Evolutionary conservation across 2,888 invertebrate species (phyloP).

Genomic region (Drosophila prolongata): DNA sequence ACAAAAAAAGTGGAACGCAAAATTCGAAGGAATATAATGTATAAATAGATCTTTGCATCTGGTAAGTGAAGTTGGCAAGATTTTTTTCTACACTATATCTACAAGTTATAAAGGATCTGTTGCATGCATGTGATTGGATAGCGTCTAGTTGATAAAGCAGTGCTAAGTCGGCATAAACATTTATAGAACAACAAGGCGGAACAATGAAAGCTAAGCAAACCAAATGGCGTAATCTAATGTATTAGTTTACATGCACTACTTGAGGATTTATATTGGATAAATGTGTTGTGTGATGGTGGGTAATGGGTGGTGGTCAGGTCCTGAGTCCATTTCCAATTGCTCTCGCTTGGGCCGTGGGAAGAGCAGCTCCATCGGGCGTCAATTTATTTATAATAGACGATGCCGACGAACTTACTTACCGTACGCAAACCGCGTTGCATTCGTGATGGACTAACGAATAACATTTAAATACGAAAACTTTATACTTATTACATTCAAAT

Average conservation of each 20-base stretch:
- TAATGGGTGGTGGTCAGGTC: constrained; percentile 31
- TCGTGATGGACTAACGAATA: constrained; percentile 17
- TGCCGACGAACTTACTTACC: constrained; percentile 24
- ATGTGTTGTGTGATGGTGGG: constrained; percentile 31
- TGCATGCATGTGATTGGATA: constrained; percentile 18
- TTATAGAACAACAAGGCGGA: constrained; percentile 1
- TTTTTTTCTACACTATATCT: constrained; percentile 17
- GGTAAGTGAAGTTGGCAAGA: constrained; percentile 10
- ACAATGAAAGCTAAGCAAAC: constrained; percentile 2
- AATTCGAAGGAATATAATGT: constrained; percentile 21
- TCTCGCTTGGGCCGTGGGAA: constrained; percentile 4
- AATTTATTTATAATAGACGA: not conserved
- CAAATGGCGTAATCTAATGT: not conserved
- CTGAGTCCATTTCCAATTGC: constrained; percentile 39
- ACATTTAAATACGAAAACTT: constrained; percentile 4
- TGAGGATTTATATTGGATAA: constrained; percentile 10
- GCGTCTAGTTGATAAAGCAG: constrained; percentile 2
- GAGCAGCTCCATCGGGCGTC: constrained; percentile 6
- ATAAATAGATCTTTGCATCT: constrained; percentile 22
- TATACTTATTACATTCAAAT: constrained; percentile 10
- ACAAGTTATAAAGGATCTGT: constrained; percentile 5
- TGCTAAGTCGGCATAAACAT: constrained; percentile 7
- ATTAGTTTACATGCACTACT: constrained; percentile 27
- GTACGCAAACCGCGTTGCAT: constrained; percentile 5
- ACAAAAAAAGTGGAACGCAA: constrained; percentile 38